These are phyloP conservation scores for Hedya salicella DNA, from an alignment of 2,888 invertebrate species.

Conservation along the genomic window DNA sequence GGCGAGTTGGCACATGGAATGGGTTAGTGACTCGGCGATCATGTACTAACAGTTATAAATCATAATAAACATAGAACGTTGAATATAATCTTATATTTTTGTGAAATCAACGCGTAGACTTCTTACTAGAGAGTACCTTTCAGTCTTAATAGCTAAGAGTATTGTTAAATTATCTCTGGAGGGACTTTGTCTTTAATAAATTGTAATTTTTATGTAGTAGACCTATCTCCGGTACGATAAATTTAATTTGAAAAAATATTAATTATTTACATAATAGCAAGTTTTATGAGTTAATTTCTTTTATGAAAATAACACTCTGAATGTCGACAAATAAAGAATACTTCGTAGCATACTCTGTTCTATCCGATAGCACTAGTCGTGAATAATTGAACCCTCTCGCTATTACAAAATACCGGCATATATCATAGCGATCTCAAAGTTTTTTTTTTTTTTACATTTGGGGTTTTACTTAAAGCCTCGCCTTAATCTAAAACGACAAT, in stretches of 20 bases:
- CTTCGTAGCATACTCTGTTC: constrained; percentile 41
- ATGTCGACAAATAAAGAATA: constrained; percentile 46
- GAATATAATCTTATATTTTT: constrained; percentile 38
- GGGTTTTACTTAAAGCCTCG: constrained; percentile 60
- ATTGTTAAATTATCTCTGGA: constrained; percentile 78
- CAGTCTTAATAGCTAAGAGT: constrained; percentile 82
- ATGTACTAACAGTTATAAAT: constrained; percentile 57
- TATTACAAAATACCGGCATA: constrained; percentile 57
- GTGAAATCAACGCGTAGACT: constrained; percentile 41
- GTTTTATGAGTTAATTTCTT: constrained; percentile 56
- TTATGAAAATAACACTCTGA: constrained; percentile 67
- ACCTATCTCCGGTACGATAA: constrained; percentile 66
- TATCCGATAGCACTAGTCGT: constrained; percentile 46
- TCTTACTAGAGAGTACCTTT: constrained; percentile 66
- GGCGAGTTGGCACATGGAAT: constrained; percentile 76
- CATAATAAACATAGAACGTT: constrained; percentile 49
- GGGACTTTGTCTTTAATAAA: constrained; percentile 76
- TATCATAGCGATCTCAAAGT: constrained; percentile 54
- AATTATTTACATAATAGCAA: constrained; percentile 65
- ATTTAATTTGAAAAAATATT: constrained; percentile 72
- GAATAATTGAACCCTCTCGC: constrained; percentile 47
- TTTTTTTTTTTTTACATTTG: constrained; percentile 48
- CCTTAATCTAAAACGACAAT: constrained; percentile 65
- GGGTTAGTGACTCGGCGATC: constrained; percentile 65
- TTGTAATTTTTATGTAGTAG: constrained; percentile 67